Evolutionary conservation across 2,797 vertebrate species (phyloP), one percentile per base, ranked within the genome.

Genomic region (Onychomys leucogaster): DNA sequence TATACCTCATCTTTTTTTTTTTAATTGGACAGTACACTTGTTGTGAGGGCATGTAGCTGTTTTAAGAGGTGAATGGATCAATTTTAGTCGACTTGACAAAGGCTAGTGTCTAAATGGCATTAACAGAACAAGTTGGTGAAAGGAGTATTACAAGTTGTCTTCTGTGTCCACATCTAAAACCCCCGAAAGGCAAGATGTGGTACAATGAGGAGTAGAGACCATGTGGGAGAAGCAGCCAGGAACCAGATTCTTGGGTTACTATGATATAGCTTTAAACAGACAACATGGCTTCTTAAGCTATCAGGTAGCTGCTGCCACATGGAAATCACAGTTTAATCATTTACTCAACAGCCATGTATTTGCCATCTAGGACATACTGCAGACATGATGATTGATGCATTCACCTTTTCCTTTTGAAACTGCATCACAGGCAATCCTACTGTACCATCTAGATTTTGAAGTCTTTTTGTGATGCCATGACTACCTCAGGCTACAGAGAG

Each of bases 41-140:
- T 86, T 89, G 32, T 71, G 43, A 16, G 71, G 6, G 52, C 3
- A 61, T 75, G n/a, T 25, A 76, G 49, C 89, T 93, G 80, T 85
- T 90, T 25, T 88, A 67, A 59, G 71, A 95, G 93, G 81, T 67
- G 29, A 82, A 88, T 67, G 46, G 91, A 80, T 89, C 49, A 10
- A 78, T 82, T 94, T 81, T 86, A 92, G 90, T 69, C 69, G 37
- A 71, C 46, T 89, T 95, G 81, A 21, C 89, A 91, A 96, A 91
- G 19, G 19, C 63, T 65, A 49, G 3, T 55, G 13, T 55, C 37
- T 69, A 16, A 65, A 29, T 84, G 83, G 43, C 12, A 67, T 27
- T 93, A 87, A 69, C 5, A 65, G 89, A 90, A 96, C 1, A 87
- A 16, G 84, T 63, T 92, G 77, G 57, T 91, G 46, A 55, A 85